phyloP scores from a whole-genome alignment of 1,140 invertebrate genomes.

The Diabrotica virgifera region DNA sequence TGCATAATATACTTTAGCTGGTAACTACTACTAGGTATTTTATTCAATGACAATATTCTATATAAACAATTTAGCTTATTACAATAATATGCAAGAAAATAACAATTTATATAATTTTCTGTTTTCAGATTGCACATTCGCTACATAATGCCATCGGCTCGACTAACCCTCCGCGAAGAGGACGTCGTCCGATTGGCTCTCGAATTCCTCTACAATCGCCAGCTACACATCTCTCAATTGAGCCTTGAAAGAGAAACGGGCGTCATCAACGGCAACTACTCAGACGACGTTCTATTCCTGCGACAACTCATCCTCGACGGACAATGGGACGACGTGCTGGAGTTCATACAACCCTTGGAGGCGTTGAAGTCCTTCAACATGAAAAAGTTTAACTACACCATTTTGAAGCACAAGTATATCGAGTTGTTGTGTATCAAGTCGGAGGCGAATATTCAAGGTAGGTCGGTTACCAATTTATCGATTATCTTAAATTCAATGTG shows the following conservation, averaged over 20 bases:
- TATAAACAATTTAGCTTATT: background rate
- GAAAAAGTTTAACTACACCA: conserved; percentile 79
- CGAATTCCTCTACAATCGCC: conserved; percentile 89
- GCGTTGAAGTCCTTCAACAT: conserved; percentile 74
- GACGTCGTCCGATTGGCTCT: conserved; percentile 87
- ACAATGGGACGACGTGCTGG: conserved; percentile 96
- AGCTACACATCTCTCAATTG: conserved; percentile 86
- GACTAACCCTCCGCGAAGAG: conserved; percentile 80
- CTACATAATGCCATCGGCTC: conserved; percentile 76
- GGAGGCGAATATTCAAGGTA: conserved; percentile 62
- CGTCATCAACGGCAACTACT: conserved; percentile 87
- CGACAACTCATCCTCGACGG: conserved; percentile 94
- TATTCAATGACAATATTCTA: background rate
- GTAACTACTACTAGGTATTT: no score
- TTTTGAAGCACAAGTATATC: conserved; percentile 90
- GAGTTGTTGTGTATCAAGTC: conserved; percentile 93
- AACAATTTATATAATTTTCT: conserved; percentile 12
- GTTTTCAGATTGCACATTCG: conserved; percentile 58
- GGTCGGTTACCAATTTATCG: conserved; percentile 29
- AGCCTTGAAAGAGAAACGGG: conserved; percentile 93
- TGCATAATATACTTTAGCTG: no score
- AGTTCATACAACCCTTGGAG: conserved; percentile 95
- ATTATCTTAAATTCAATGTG: no score
- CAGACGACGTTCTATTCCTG: conserved; percentile 91
- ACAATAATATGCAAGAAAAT: background rate